Evolutionary conservation across 2,113 vertebrate species (phyloP).

Genomic region (Tetrao urogallus): DNA sequence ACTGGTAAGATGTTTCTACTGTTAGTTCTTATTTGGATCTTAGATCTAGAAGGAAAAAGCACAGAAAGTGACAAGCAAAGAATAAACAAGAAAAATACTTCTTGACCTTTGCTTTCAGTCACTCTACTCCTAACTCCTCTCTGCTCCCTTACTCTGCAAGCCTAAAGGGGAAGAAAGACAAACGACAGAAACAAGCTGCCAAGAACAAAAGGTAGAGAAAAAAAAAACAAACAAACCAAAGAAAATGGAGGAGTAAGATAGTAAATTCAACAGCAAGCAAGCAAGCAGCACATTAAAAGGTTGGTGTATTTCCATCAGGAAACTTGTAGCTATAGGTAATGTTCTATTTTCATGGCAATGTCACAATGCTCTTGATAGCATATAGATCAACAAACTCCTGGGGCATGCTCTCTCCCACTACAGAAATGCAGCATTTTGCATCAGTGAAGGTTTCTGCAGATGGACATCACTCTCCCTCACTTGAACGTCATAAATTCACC

Average conservation of each 20-base stretch:
- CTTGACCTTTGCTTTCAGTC: background rate
- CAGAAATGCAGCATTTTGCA: background rate
- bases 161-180: background rate
- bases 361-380: background rate
- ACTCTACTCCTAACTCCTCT: background rate
- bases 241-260: background rate
- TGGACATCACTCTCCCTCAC: background rate
- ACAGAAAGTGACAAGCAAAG: background rate
- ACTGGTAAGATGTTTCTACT: background rate
- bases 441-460: background rate
- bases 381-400: rapidly evolving
- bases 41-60: background rate
- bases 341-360: conserved; percentile 6
- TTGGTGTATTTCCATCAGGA: background rate
- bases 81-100: background rate
- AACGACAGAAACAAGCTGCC: background rate
- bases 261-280: background rate
- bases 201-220: background rate
- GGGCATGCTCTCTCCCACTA: background rate
- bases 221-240: background rate
- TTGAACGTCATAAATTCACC: background rate
- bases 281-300: background rate
- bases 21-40: background rate
- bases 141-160: background rate
- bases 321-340: background rate